phyloP scores from a whole-genome alignment of 1,140 invertebrate genomes.

The Brachionus koreanus region DNA sequence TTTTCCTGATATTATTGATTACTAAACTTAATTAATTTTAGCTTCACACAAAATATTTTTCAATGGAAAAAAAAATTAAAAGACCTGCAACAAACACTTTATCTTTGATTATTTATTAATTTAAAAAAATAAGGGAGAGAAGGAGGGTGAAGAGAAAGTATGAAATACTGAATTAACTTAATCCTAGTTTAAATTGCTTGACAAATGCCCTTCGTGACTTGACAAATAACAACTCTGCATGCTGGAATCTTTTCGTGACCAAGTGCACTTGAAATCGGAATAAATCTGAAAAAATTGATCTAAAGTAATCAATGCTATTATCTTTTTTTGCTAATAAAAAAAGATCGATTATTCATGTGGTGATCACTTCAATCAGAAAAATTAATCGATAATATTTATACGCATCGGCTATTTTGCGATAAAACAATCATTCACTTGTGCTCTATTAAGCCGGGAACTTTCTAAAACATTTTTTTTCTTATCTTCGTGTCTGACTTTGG shows the following conservation, averaged over 20 bases:
- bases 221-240: not conserved
- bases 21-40: too few species aligned
- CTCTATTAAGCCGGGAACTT: not conserved
- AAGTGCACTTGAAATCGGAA: not conserved
- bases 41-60: too few species aligned
- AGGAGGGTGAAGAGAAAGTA: too few species aligned
- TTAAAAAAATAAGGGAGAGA: too few species aligned
- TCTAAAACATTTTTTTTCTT: not conserved
- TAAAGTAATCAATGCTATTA: not conserved
- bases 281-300: not conserved
- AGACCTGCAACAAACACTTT: too few species aligned
- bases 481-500: not conserved
- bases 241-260: not conserved
- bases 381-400: not conserved
- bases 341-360: constrained; percentile 5
- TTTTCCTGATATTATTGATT: too few species aligned
- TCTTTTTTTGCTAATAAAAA: not conserved
- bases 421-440: constrained; percentile 26
- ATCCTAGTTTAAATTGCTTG: too few species aligned
- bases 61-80: too few species aligned
- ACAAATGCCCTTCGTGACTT: not conserved
- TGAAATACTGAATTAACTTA: too few species aligned
- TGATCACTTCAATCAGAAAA: constrained; percentile 7
- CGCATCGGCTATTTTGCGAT: not conserved
- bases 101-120: too few species aligned